Base-by-base conservation (phyloP, 2,113 vertebrate species). In the Neotragus moschatus region DNA sequence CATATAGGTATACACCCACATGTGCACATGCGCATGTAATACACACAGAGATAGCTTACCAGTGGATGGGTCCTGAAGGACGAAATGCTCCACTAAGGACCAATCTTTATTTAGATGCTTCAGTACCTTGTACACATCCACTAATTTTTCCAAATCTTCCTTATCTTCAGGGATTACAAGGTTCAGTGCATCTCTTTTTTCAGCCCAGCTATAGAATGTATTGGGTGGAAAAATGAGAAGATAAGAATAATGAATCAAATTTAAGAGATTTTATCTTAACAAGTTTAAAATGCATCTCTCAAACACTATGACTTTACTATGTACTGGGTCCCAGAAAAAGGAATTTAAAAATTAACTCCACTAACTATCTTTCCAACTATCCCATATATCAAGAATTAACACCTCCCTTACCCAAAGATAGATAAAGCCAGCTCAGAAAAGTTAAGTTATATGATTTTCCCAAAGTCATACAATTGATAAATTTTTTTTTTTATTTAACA, bases 221-320 rank as follows among this genome's bases (percentile, higher is more conserved):
- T 63, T 77, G 17, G 58, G 45, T 11, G 28, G 25, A n/a, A 12
- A 49, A 70, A 84, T 39, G 12, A 94, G 60, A 66, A 73, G 16
- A 30, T 63, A 91, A 95, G 63, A 91, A 43, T 81, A 89, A 84
- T 53, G 47, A 95, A 47, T 86, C 36, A 87, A 80, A 91, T 86
- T 86, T 79, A 43, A 47, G 39, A 79, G 1, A 88, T 70, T 89
- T 85, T 77, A 45, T 95, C 84, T 47, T 36, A 77, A 58, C 66
- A 79, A 91, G 85, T 36, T 61, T 79, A 47, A 95, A 88, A 26
- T 79, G n/a, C 43, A 85, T 16, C 19, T 84, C 63, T 53, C 26
- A 60, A 70, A 49, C 33, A 77, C 23, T 85, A 11, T 90, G 73
- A 60, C 30, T 84, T 90, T 39, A 75, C 7, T 60, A 47, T 39